These are phyloP conservation scores for Chrysopa pallens DNA, from an alignment of 1,140 invertebrate species.

Conservation along the genomic window DNA sequence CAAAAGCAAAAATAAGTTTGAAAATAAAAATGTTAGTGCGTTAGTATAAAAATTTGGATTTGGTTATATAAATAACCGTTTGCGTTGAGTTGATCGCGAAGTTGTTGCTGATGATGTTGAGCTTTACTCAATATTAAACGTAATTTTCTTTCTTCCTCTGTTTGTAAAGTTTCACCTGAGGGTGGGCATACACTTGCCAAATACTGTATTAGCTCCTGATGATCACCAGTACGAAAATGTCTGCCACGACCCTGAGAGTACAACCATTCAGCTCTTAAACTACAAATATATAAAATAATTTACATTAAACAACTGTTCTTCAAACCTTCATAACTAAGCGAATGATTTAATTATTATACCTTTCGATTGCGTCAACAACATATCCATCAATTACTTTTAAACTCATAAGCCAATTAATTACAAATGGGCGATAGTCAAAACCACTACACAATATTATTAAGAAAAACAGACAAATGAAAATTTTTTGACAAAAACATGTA, in stretches of 20 bases:
- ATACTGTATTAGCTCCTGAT: constrained; percentile 64
- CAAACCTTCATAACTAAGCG: neutral
- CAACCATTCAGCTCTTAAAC: constrained; percentile 86
- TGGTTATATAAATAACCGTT: constrained; percentile 9
- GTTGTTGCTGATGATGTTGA: constrained; percentile 70
- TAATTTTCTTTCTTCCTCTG: constrained; percentile 71
- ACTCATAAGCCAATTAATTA: constrained; percentile 83
- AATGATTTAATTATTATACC: constrained; percentile 30
- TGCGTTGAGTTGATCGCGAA: constrained; percentile 43
- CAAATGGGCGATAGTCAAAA: constrained; percentile 82
- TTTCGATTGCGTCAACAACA: constrained; percentile 75
- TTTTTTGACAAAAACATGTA: neutral
- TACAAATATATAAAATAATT: constrained; percentile 22
- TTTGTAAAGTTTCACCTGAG: constrained; percentile 53
- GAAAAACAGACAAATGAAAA: constrained; percentile 15
- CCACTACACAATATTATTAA: constrained; percentile 39
- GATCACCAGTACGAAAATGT: constrained; percentile 71
- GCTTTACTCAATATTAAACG: constrained; percentile 73
- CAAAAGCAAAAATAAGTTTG: too few species aligned
- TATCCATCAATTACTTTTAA: constrained; percentile 77
- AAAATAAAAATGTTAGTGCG: neutral
- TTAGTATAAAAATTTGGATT: neutral
- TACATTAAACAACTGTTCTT: constrained; percentile 3
- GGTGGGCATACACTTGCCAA: constrained; percentile 58
- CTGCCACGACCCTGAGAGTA: constrained; percentile 82